Evolutionary conservation across 1,140 invertebrate species (phyloP), one percentile per base, ranked within the genome.

Genomic region (Drosophila bocqueti): DNA sequence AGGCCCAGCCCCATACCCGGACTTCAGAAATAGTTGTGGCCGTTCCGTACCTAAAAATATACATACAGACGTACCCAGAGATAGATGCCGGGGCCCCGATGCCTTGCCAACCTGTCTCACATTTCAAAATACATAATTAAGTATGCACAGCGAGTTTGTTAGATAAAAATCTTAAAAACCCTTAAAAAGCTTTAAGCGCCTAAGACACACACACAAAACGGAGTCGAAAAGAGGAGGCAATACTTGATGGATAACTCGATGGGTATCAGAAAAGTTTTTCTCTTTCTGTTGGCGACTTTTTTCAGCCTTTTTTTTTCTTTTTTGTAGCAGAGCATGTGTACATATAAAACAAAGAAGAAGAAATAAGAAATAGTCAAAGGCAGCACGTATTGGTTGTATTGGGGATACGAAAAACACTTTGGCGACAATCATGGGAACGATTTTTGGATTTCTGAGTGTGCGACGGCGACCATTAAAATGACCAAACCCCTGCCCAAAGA

Each of bases 101-200:
- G 80, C 62, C 54, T 82, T 71, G 83, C 83, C 76, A 89, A 89
- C 85, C 85, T 90, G 85, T 90, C 85, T 90, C 82, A 90, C 85
- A 90, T 90, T 90, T 90, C 85, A 90, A 90, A 90, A 90, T 89
- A 87, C 84, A 87, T 90, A 90, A 90, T 90, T 90, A 90, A 90
- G 85, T 90, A 90, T 90, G 85, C 85, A 90, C 85, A 90, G 85
- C 85, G 85, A 90, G 85, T 90, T 82, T 90, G 85, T 90, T 90
- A 90, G 85, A 90, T 90, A 90, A 90, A 89, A 90, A 90, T 90
- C 85, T 90, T 90, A 90, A 90, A 90, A 90, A 90, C 85, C 85
- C 85, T 90, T 90, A 90, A 90, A 90, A 90, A 90, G 85, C 85
- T 90, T 90, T 90, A 90, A 90, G 85, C 85, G 85, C 85, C 85